Conservation (phyloP, 92 coral and sea anemone genomes). For the Parazoanthus swiftii region DNA sequence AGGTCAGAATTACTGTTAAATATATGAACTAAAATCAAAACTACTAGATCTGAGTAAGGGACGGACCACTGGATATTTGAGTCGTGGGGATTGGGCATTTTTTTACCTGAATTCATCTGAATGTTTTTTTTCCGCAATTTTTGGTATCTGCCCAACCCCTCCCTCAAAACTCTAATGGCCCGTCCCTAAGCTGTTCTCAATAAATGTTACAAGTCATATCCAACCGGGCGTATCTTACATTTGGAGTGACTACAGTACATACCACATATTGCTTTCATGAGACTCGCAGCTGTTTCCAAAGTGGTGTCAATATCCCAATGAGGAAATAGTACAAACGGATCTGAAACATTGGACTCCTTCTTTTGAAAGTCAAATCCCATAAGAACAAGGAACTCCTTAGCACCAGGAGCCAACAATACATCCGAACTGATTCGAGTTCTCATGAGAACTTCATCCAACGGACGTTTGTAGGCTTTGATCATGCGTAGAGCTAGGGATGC, state of each 20-base stretch:
- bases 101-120: too few species aligned
- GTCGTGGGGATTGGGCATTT: too few species aligned
- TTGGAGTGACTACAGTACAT: not conserved
- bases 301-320: constrained; percentile 84
- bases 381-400: constrained; percentile 52
- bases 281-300: constrained; percentile 50
- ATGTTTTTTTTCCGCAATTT: too few species aligned
- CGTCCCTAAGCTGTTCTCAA: too few species aligned
- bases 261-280: constrained; percentile 70
- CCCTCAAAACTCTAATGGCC: too few species aligned
- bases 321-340: constrained; percentile 79
- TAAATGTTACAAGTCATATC: not conserved
- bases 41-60: not conserved
- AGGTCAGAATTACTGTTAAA: too few species aligned
- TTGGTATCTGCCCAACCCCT: too few species aligned
- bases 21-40: too few species aligned
- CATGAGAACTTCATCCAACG: constrained; percentile 69
- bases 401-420: constrained; percentile 61
- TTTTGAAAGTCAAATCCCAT: constrained; percentile 78
- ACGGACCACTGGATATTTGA: too few species aligned
- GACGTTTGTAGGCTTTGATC: constrained; percentile 64
- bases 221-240: too few species aligned
- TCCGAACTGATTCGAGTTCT: constrained; percentile 74
- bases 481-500: constrained; percentile 66
- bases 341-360: constrained; percentile 67